Conservation (phyloP, 2,113 vertebrate species). For the Rhegmatorhina hoffmannsi region DNA sequence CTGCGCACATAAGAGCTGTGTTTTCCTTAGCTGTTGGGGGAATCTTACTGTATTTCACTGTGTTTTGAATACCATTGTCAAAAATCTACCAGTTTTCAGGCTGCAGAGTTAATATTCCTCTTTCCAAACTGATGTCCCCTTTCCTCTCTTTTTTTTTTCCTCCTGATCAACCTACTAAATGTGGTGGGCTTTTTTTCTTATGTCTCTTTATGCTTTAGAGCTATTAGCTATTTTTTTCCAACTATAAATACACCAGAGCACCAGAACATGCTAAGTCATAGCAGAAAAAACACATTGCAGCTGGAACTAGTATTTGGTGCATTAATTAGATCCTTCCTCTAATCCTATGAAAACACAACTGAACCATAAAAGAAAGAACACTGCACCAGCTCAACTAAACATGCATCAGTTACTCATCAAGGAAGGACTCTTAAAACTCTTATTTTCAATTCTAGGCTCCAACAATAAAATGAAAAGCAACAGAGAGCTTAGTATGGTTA, state of each 20-base stretch:
- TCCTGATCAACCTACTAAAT: neutral
- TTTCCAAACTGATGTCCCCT: neutral
- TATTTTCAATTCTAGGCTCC: neutral
- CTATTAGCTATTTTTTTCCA: neutral
- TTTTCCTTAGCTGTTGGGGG: neutral
- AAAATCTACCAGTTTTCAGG: neutral
- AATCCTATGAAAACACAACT: neutral
- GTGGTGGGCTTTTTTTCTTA: neutral
- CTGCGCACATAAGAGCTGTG: neutral
- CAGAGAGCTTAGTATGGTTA: neutral
- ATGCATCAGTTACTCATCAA: neutral
- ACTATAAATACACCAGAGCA: neutral
- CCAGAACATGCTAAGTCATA: constrained; percentile 17
- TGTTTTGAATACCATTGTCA: neutral
- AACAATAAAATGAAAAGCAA: neutral
- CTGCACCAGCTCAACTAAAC: neutral
- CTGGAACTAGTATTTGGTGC: constrained; percentile 13
- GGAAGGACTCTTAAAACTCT: neutral
- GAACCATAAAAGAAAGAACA: neutral
- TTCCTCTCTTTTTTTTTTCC: neutral
- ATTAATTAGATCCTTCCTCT: constrained; percentile 45
- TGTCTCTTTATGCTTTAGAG: neutral
- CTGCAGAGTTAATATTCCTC: neutral
- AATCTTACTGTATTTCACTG: neutral
- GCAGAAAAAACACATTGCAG: neutral